Base-by-base conservation (phyloP, 2,888 invertebrate genomes). In the Oligia fasciuncula region DNA sequence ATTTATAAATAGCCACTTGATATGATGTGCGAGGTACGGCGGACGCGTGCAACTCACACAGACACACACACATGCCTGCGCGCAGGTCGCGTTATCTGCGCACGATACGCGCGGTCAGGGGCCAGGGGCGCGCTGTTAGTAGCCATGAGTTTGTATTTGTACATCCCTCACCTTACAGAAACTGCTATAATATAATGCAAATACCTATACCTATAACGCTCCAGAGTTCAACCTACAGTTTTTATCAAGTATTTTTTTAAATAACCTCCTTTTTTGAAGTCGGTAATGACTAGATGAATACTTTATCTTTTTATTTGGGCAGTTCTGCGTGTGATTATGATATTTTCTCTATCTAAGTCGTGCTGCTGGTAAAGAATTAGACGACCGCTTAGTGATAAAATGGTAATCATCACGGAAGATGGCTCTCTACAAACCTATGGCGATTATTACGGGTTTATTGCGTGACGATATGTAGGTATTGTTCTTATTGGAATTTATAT, bases 81-180 rank as follows among this genome's bases (percentile, higher is more conserved):
- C 81, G 73, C 90, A 90, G 89, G 89, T 87, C 90, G 80, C 81
- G 89, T 83, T 92, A 92, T 92, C 92, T 76, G 83, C 83, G 80
- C 84, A 70, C 80, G 92, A 91, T 91, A 89, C 85, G 81, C 60
- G 85, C 86, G 87, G 87, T 79, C 91, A 89, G 80, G 79, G 91
- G 92, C 89, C 92, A 90, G 89, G 87, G 91, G 90, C 89, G 86
- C 76, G 57, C 83, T 70, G 71, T n/a, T n/a, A n/a, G n/a, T 80
- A 86, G 43, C 86, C 84, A 75, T 86, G 79, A 85, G 80, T 82
- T 60, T 35, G 68, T 79, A 76, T 29, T 35, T 35, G 70, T 76
- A 76, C 77, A 78, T 80, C 77, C 54, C 83, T 77, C 84, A 81
- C 80, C 82, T 80, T 73, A 69, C 66, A 75, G 29, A 67, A 67